Evolutionary conservation across 2,113 vertebrate genomes (phyloP).

Genomic region (Larimichthys polyactis): DNA sequence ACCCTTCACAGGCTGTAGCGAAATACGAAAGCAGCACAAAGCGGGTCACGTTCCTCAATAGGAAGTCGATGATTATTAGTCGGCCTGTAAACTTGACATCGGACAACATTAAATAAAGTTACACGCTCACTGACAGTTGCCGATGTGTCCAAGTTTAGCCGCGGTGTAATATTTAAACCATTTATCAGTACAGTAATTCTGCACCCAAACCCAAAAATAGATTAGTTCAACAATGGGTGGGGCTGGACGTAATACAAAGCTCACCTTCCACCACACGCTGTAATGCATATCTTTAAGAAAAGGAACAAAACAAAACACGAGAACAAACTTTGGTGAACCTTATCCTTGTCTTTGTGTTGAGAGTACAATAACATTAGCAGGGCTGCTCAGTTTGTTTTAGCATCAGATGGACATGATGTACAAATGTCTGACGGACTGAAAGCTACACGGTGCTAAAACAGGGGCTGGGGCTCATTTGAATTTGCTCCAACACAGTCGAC

Average conservation of each 20-base stretch:
- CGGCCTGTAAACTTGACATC: constrained; percentile 22
- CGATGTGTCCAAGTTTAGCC: background rate
- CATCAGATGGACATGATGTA: constrained; percentile 4
- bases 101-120: constrained; percentile 24
- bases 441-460: constrained; percentile 23
- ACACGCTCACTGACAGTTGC: constrained; percentile 12
- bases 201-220: constrained; percentile 23
- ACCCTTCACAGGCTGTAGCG: background rate
- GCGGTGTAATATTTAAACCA: constrained; percentile 1
- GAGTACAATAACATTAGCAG: background rate
- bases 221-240: constrained; percentile 26
- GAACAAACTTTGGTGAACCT: constrained; percentile 4
- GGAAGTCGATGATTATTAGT: constrained; percentile 7
- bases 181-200: constrained; percentile 32
- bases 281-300: constrained; percentile 17
- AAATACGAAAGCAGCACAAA: constrained; percentile 19
- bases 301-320: background rate
- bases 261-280: constrained; percentile 46
- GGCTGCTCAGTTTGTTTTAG: constrained; percentile 17
- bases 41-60: constrained; percentile 25
- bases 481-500: constrained; percentile 60
- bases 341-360: constrained; percentile 1
- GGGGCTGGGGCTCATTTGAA: constrained; percentile 69
- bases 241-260: constrained; percentile 23
- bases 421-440: constrained; percentile 27